These are phyloP conservation scores for Motacilla tschutschensis DNA, from an alignment of 2,113 vertebrate genomes.

Conservation along the genomic window DNA sequence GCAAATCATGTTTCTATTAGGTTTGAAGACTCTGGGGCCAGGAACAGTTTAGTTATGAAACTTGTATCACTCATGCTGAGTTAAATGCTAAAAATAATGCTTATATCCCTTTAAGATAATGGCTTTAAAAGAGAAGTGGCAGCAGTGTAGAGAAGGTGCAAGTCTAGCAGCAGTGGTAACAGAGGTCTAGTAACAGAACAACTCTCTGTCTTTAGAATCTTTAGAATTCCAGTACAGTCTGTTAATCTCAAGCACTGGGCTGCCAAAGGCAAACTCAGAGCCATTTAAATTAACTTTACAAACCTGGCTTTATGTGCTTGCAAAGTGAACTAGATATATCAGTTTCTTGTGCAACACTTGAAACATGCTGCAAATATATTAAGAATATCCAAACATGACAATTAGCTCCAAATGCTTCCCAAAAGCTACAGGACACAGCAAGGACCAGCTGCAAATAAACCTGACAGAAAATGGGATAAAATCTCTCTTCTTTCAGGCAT, in stretches of 20 bases:
- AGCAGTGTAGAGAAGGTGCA: not conserved
- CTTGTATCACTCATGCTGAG: not conserved
- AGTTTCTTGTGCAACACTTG: not conserved
- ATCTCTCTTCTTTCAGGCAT: not conserved
- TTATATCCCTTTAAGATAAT: not conserved
- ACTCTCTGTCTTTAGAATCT: not conserved
- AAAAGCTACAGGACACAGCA: not conserved
- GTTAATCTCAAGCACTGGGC: not conserved
- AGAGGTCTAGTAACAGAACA: not conserved
- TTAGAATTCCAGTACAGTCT: not conserved
- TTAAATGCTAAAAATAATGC: not conserved
- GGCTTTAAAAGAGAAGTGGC: not conserved
- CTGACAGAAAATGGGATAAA: not conserved
- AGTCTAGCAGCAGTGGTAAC: not conserved
- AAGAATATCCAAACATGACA: not conserved
- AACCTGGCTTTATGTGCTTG: not conserved
- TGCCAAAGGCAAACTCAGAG: not conserved
- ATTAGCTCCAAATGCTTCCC: not conserved
- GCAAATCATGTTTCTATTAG: not conserved
- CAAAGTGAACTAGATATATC: not conserved
- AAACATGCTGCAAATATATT: not conserved
- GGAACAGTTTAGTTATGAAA: not conserved
- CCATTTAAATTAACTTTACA: not conserved
- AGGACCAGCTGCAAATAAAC: not conserved
- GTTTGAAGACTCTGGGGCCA: not conserved